These are phyloP conservation scores for Oligia fasciuncula DNA, from an alignment of 2,888 invertebrate species.

Conservation along the genomic window DNA sequence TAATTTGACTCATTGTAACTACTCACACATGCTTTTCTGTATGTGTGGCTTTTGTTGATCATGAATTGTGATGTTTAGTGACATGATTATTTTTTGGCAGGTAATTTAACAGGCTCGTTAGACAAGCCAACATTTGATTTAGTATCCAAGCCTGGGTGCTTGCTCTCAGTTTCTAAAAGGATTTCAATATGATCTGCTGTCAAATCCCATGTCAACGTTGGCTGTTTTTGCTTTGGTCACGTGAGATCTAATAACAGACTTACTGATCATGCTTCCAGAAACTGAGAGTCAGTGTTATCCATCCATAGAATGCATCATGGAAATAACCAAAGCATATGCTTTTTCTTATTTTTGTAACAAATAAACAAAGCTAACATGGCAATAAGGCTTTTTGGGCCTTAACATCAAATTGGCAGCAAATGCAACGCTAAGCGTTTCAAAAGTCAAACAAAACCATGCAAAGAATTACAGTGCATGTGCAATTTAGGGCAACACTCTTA, in stretches of 20 bases:
- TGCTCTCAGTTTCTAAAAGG: neutral
- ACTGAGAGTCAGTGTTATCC: neutral
- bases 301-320: neutral
- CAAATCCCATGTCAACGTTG: neutral
- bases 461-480: slow-evolving; percentile 56
- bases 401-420: slow-evolving; percentile 23
- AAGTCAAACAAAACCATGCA: slow-evolving; percentile 59
- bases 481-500: slow-evolving; percentile 37
- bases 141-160: neutral
- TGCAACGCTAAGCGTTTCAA: slow-evolving; percentile 41
- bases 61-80: slow-evolving; percentile 25
- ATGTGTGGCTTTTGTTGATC: slow-evolving; percentile 1
- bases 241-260: slow-evolving; percentile 10
- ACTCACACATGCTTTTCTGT: neutral
- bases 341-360: slow-evolving; percentile 6
- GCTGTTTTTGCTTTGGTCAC: neutral
- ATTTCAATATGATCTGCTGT: neutral
- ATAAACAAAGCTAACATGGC: slow-evolving; percentile 40
- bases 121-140: slow-evolving; percentile 4
- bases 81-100: slow-evolving; percentile 22
- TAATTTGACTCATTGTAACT: slow-evolving; percentile 20
- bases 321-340: neutral
- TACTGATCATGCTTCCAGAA: slow-evolving; percentile 4
- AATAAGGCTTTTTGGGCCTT: slow-evolving; percentile 15
- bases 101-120: slow-evolving; percentile 15